Evolutionary conservation across 2,113 vertebrate species (phyloP).

Genomic region (Dermatemys mawii): DNA sequence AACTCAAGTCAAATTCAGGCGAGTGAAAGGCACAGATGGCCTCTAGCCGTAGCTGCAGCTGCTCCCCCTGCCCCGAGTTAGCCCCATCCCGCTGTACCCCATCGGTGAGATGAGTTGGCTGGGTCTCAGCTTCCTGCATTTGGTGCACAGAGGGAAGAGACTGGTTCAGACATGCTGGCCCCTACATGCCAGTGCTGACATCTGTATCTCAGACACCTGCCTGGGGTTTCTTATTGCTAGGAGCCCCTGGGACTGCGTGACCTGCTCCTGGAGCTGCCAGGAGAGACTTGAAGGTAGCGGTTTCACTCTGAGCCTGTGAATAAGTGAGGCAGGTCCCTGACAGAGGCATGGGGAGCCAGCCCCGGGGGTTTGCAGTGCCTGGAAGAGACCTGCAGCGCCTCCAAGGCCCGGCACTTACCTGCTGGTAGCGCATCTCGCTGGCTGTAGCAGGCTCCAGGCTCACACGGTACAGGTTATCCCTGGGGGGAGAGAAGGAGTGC

Average conservation of each 20-base stretch:
- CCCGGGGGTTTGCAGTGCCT: neutral
- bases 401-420: constrained; percentile 77
- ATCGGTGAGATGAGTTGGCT: neutral
- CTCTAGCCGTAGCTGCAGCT: neutral
- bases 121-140: neutral
- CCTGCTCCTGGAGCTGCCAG: neutral
- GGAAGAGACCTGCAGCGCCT: rapidly evolving
- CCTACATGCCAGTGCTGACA: neutral
- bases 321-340: neutral
- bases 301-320: neutral
- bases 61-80: neutral
- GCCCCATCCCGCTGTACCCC: neutral
- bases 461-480: constrained; percentile 92
- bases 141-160: neutral
- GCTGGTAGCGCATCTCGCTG: constrained; percentile 91
- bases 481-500: constrained; percentile 50
- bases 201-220: neutral
- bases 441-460: constrained; percentile 87
- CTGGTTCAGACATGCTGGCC: neutral
- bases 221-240: neutral
- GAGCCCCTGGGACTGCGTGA: neutral
- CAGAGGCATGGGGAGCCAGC: neutral
- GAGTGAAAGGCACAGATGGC: neutral
- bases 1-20: neutral
- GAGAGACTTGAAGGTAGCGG: neutral